Evolutionary conservation across 2,888 invertebrate species (phyloP), one percentile per base, ranked within the genome.

Genomic region (Hirtodrosophila confusa): DNA sequence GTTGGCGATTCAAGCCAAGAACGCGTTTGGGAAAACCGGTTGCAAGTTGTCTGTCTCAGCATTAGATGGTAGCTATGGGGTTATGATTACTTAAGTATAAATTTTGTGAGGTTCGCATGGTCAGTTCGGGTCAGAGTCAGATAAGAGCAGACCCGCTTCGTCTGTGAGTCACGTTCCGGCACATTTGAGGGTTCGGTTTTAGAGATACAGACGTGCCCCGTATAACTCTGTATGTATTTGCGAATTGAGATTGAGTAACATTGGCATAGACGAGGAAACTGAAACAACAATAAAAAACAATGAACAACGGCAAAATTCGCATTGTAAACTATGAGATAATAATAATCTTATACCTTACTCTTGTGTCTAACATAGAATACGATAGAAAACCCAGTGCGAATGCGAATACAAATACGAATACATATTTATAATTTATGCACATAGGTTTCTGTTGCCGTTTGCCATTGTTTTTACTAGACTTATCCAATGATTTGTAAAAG

Each of bases 1-100:
- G 70, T 56, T 40, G 70, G 27, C 39, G 56, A 50, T 69, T 33
- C 48, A 66, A 67, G 67, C 62, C 55, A 60, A 72, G 69, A 69
- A 74, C 76, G 67, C 73, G 73, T 74, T 75, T 75, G 41, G 53
- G 17, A 36, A 78, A 86, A 70, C 78, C 78, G 70, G 75, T 66
- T 66, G 35, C 43, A 47, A 31, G 39, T 53, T 53, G 39, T 48
- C 43, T 49, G 45, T 29, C 44, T 24, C 44, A 62, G 43, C 72
- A 78, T 70, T 63, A 75, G 75, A 62, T 69, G 62, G 35, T 56
- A 50, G 65, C 51, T 73, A 74, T 69, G 44, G 69, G 45, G 47
- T 49, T 62, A 74, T 69, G 55, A 64, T 61, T 62, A 48, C 36
- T 49, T 35, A 39, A 17, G 8, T 31, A 2, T n/a, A 39, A 4